Percentiles rank a stretch among this genome's conserved stretches.
Evolutionary conservation across 2,888 invertebrate species (phyloP).

Genomic region (Xylophagus ater): DNA sequence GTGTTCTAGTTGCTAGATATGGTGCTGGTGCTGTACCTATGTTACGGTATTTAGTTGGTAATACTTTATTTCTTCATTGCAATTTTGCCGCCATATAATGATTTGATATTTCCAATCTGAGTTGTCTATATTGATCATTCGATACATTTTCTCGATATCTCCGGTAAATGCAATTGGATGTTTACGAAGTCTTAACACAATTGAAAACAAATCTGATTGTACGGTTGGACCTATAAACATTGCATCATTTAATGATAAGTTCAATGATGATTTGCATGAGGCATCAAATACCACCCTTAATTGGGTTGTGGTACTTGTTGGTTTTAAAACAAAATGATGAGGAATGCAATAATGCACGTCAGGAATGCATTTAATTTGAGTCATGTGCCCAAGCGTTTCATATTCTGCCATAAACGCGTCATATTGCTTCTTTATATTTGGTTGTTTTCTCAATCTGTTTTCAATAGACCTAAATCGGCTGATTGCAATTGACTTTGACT

Average conservation of each 20-base stretch:
- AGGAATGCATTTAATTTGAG: too few relatives aligned
- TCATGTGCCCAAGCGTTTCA: too few relatives aligned
- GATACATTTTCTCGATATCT: slow-evolving; percentile 22
- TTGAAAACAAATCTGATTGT: slow-evolving; percentile 18
- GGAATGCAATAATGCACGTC: slow-evolving; percentile 1
- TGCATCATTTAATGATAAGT: slow-evolving; percentile 20
- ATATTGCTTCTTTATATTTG: neutral
- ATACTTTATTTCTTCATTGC: slow-evolving; percentile 8
- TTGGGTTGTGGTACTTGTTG: slow-evolving; percentile 9
- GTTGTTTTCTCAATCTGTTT: too few relatives aligned
- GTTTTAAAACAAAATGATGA: slow-evolving; percentile 1
- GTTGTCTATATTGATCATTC: too few relatives aligned
- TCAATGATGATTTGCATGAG: slow-evolving; percentile 11
- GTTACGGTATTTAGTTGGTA: slow-evolving; percentile 16
- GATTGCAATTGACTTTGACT: too few relatives aligned
- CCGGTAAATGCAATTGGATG: slow-evolving; percentile 16
- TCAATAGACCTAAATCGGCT: too few relatives aligned
- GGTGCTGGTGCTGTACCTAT: slow-evolving; percentile 16
- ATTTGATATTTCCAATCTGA: slow-evolving; percentile 20
- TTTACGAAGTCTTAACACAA: slow-evolving; percentile 10
- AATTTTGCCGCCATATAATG: slow-evolving; percentile 17
- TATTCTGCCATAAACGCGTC: neutral
- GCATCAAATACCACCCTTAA: slow-evolving; percentile 7
- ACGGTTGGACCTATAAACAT: slow-evolving; percentile 20
- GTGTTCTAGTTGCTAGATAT: slow-evolving; percentile 16